Evolutionary conservation across 2,888 invertebrate species (phyloP), one percentile per base, ranked within the genome.

Genomic region (Dasypolia templi): DNA sequence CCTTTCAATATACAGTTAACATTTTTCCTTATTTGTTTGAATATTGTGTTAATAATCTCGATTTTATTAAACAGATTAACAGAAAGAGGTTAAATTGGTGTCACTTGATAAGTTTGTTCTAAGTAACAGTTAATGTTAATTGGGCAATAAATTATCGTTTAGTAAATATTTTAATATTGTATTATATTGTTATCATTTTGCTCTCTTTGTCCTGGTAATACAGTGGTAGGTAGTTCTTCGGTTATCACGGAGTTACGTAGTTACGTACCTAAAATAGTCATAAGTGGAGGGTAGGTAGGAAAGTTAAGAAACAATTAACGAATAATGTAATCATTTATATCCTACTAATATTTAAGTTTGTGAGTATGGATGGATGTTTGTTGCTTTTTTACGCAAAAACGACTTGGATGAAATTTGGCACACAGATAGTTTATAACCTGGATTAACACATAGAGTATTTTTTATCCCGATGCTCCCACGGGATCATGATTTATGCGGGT

Each of bases 51-150:
- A 59, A 46, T 56, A 59, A 51, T 61, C 49, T 35, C 19, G 59
- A 39, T 63, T 51, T 56, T 49, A 32, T 55, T 42, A 4, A 46
- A 63, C 63, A 22, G 14, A 63, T 22, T 22, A 22, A 17, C 22
- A 14, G 32, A 17, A 19, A 63, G 53, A 61, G 65, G 68, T 74
- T 51, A 78, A 49, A 65, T 56, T 53, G n/a, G 59, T 67, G 74
- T 61, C 62, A 63, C 1, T 29, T 72, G 84, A 83, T 75, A 70
- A 66, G 22, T 53, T 35, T 66, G 35, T 55, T 74, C 51, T 39
- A 51, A 62, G 55, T 65, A 56, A 66, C 56, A 55, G 39, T 65
- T 51, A 55, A 55, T 68, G 55, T 59, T 72, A 55, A 51, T 61
- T 56, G 19, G 53, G 4, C 12, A 58, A 53, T 35, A n/a, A 44